Conservation (phyloP, 1,140 invertebrate genomes). For the Lordiphosa collinella region DNA sequence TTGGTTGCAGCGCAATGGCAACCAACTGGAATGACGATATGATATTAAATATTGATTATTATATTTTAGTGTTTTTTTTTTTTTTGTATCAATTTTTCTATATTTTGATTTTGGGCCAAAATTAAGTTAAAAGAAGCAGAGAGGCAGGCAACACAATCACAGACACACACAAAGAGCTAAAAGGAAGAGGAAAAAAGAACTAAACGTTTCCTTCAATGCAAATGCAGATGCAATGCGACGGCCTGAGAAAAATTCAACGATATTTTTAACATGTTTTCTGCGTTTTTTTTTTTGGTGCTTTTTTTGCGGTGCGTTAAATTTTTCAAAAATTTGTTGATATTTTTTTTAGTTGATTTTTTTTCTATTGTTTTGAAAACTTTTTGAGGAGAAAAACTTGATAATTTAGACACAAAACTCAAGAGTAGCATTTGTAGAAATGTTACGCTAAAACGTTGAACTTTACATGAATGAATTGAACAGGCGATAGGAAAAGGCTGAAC, state of each 20-base stretch:
- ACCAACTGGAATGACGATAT: conserved; percentile 38
- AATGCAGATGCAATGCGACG: conserved; percentile 57
- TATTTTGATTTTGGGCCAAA: neutral
- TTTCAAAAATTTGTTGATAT: neutral
- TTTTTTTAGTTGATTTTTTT: conserved; percentile 3
- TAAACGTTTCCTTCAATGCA: conserved; percentile 37
- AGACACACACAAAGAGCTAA: conserved; percentile 10
- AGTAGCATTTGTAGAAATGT: conserved; percentile 24
- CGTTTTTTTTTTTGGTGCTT: conserved; percentile 24
- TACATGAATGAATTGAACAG: no score
- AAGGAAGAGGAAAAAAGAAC: neutral
- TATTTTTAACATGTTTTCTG: conserved; percentile 55
- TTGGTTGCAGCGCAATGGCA: conserved; percentile 66
- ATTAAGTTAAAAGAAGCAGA: neutral
- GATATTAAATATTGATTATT: conserved; percentile 8
- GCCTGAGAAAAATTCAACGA: conserved; percentile 52
- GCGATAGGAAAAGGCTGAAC: no score
- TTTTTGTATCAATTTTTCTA: neutral
- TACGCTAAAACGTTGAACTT: no score
- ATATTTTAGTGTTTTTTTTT: neutral
- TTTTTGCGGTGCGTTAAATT: neutral
- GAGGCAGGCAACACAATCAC: no score
- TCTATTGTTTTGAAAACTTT: conserved; percentile 1
- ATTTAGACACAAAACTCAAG: conserved; percentile 44
- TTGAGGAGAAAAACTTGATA: conserved; percentile 20